Evolutionary conservation across 2,113 vertebrate genomes (phyloP), one percentile per base, ranked within the genome.

Genomic region (Syngnathoides biaculeatus): DNA sequence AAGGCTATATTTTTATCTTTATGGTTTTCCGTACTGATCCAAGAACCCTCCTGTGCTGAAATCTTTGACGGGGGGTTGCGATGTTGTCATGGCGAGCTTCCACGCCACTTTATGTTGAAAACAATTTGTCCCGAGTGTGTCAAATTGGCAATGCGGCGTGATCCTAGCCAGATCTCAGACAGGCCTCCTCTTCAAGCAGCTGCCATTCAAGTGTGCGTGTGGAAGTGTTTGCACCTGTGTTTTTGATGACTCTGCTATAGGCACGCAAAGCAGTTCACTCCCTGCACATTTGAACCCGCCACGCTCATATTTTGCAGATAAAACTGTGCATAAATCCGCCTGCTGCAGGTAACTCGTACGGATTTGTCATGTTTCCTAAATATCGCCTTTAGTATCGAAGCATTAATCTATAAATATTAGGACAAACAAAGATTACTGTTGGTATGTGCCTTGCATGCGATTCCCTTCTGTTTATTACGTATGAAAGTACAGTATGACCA

Each of bases 101-200:
- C 50, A 39, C 38, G 20, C 26, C 55, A 57, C 17, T 64, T 63
- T 59, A 43, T 26, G 39, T 62, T 4, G 60, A 24, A 24, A 62
- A 26, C n/a, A 43, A 62, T 62, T 43, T 62, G 26, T 27, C 39
- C 63, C 59, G 39, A 79, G 68, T 81, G 56, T 76, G 75, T 39
- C 70, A 79, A 89, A 90, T 87, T 73, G 84, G 81, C 72, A 80
- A 86, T 88, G 71, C 83, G 68, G 77, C 76, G 59, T 60, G 48
- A 77, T 81, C 80, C 61, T 59, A 42, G 60, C 50, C 62, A 84
- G 74, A 84, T 80, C 79, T 85, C 82, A 78, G 24, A 68, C 67
- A 61, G 73, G 67, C 63, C 42, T 50, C 71, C 64, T 72, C 67
- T 64, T 84, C 71, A 71, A 71, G 75, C 61, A 53, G 53, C 65